These are phyloP conservation scores for Drosophila persimilis DNA, from an alignment of 1,140 invertebrate species.

Conservation along the genomic window DNA sequence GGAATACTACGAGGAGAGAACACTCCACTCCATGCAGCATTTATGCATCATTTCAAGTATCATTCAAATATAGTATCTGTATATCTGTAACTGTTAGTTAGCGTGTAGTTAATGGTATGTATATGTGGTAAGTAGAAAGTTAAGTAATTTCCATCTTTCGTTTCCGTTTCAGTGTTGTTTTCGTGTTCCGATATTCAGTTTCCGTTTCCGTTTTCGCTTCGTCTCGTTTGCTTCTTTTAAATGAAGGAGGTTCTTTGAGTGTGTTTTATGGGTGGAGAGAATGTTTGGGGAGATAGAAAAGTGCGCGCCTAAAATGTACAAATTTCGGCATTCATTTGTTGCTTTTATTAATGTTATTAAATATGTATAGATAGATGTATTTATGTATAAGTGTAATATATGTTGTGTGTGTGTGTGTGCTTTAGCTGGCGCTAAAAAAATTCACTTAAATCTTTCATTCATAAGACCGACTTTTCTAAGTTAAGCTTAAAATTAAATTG, in stretches of 20 bases:
- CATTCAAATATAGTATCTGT: conserved; percentile 1
- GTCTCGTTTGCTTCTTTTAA: conserved; percentile 15
- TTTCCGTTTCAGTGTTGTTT: conserved; percentile 3
- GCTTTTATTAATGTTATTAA: conserved; percentile 70
- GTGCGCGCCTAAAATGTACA: conserved; percentile 56
- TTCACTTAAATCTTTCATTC: conserved; percentile 71
- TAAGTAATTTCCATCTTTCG: conserved; percentile 46
- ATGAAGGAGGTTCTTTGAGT: background rate
- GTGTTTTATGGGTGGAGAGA: background rate
- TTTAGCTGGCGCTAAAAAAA: conserved; percentile 64
- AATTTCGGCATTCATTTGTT: conserved; percentile 60
- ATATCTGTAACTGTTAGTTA: conserved; percentile 6
- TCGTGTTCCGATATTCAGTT: conserved; percentile 16
- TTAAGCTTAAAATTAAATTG: conserved; percentile 59
- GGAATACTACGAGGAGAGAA: conserved; percentile 1
- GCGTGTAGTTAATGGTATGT: conserved; percentile 30
- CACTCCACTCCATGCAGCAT: conserved; percentile 11
- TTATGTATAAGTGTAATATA: conserved; percentile 33
- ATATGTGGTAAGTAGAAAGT: conserved; percentile 36
- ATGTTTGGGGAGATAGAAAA: conserved; percentile 25
- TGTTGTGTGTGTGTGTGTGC: conserved; percentile 29
- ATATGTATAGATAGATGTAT: conserved; percentile 64
- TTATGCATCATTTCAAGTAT: conserved; percentile 7
- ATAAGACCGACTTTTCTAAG: conserved; percentile 57
- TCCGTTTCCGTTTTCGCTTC: conserved; percentile 19